These are phyloP conservation scores for Leontocebus nigricollis DNA, from an alignment of 2,797 vertebrate genomes.

Conservation along the genomic window DNA sequence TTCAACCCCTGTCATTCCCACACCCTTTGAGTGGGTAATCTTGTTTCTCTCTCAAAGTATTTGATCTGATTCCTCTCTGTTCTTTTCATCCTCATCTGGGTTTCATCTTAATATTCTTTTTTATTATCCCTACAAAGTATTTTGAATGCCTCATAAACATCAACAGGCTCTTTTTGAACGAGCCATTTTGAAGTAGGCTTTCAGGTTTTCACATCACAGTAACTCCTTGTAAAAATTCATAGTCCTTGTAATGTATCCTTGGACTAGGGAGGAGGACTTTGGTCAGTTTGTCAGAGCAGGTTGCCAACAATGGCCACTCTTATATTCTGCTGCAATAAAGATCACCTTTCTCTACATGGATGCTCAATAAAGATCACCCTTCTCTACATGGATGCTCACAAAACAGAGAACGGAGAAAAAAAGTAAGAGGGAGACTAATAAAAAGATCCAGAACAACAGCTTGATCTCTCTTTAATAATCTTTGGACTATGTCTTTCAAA, in stretches of 20 bases:
- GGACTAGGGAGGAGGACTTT: background rate
- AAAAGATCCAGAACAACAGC: fast-evolving
- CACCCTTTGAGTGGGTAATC: slow-evolving; percentile 63
- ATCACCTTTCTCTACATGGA: no score
- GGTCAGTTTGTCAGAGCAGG: background rate
- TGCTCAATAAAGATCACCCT: no score
- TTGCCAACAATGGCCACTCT: background rate
- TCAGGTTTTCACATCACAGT: slow-evolving; percentile 62
- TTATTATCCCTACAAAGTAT: slow-evolving; percentile 14
- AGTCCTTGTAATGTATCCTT: background rate
- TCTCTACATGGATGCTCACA: background rate
- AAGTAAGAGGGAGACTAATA: background rate
- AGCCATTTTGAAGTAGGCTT: slow-evolving; percentile 41
- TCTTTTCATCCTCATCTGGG: slow-evolving; percentile 66
- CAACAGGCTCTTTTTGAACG: slow-evolving; percentile 56
- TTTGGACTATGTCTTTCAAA: background rate
- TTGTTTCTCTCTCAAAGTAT: slow-evolving; percentile 72
- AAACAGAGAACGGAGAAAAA: background rate
- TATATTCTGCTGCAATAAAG: background rate
- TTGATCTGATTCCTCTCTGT: slow-evolving; percentile 55
- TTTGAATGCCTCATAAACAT: slow-evolving; percentile 41
- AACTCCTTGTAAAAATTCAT: slow-evolving; percentile 68
- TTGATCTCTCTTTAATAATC: background rate
- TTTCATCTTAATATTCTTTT: slow-evolving; percentile 64
- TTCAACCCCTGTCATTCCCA: slow-evolving; percentile 70